phyloP scores from a whole-genome alignment of 2,888 invertebrate species.

The Tinea trinotella region DNA sequence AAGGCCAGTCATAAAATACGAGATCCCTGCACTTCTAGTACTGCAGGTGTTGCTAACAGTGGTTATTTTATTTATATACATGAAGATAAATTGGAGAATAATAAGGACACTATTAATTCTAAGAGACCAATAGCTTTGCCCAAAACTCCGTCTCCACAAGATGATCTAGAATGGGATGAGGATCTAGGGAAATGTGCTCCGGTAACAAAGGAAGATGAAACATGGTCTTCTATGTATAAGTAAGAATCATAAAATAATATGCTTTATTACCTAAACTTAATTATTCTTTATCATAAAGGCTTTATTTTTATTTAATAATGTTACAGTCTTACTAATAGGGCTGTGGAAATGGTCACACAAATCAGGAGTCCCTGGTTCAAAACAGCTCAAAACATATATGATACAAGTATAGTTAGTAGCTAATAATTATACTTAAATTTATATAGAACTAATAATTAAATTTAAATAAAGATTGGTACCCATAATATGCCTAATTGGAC shows the following conservation, averaged over 20 bases:
- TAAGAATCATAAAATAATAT: no score
- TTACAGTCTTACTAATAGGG: neutral
- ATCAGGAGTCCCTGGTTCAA: no score
- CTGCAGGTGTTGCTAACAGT: constrained; percentile 36
- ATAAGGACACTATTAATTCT: constrained; percentile 23
- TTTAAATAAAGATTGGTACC: no score
- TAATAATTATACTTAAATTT: no score
- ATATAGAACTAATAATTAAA: no score
- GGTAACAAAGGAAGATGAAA: constrained; percentile 67
- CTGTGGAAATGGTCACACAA: no score
- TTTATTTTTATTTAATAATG: neutral
- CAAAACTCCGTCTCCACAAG: constrained; percentile 43
- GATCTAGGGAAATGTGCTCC: constrained; percentile 74
- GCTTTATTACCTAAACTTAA: no score
- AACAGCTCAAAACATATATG: no score
- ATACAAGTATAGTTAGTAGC: no score
- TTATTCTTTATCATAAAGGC: no score
- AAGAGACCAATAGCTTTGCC: constrained; percentile 41
- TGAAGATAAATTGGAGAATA: constrained; percentile 52
- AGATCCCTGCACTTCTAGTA: neutral
- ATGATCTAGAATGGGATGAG: constrained; percentile 82
- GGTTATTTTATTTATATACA: constrained; percentile 57
- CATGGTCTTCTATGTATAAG: constrained; percentile 66
- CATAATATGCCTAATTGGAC: no score
- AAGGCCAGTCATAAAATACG: no score